A percentile compares a stretch with the other conserved stretches of the same genome.
phyloP scores from a whole-genome alignment of 2,888 invertebrate genomes.

The Eupithecia subumbrata region DNA sequence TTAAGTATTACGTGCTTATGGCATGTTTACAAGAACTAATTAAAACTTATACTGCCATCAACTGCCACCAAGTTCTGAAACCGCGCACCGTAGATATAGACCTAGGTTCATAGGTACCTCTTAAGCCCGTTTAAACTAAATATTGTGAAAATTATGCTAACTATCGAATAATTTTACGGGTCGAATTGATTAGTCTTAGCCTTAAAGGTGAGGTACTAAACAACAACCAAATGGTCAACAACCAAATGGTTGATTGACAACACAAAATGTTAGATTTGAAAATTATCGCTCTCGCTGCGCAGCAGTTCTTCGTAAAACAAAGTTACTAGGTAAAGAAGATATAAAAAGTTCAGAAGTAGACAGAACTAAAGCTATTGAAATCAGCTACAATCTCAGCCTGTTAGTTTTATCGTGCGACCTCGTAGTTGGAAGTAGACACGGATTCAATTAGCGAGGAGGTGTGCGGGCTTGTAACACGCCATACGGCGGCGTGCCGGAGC shows the following conservation, averaged over 20 bases:
- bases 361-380: neutral
- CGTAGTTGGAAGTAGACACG: conserved; percentile 53
- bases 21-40: conserved; percentile 32
- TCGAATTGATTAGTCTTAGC: no score
- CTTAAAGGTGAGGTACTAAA: neutral
- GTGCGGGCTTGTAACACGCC: conserved; percentile 68
- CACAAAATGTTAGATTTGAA: neutral
- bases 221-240: neutral
- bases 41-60: conserved; percentile 13
- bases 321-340: neutral
- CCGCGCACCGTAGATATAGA: neutral
- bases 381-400: conserved; percentile 23
- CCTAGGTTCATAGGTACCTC: neutral
- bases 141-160: neutral
- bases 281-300: neutral
- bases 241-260: neutral
- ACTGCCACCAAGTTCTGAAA: neutral
- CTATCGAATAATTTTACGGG: no score
- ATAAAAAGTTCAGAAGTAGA: neutral
- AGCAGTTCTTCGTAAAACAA: neutral
- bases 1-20: conserved; percentile 40
- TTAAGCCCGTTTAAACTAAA: neutral
- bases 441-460: conserved; percentile 74
- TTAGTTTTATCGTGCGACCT: conserved; percentile 37
- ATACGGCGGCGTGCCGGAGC: conserved; percentile 53